Conservation (phyloP, 2,888 invertebrate species). For the Slavum lentiscoides region DNA sequence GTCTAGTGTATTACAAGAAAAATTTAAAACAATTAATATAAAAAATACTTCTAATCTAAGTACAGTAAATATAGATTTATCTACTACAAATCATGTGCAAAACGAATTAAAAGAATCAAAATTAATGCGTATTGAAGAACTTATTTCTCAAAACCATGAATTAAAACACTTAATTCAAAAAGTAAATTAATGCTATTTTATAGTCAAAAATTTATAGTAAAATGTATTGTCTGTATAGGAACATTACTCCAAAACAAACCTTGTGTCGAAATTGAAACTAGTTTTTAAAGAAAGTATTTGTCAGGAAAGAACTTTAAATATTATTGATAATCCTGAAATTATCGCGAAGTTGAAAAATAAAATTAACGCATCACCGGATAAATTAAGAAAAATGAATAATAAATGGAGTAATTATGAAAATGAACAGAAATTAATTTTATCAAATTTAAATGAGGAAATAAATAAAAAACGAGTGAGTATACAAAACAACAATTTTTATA, state of each 20-base stretch:
- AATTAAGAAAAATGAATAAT: constrained; percentile 42
- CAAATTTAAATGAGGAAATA: constrained; percentile 33
- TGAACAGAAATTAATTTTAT: constrained; percentile 42
- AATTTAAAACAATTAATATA: not conserved
- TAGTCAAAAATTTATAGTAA: not conserved
- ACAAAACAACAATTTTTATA: too few species aligned
- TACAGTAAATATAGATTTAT: not conserved
- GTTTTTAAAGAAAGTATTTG: constrained; percentile 20
- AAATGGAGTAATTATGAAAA: constrained; percentile 48
- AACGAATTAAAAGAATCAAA: constrained; percentile 17
- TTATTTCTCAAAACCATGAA: constrained; percentile 17
- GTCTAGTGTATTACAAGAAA: not conserved
- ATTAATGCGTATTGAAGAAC: constrained; percentile 10
- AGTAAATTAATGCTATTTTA: not conserved
- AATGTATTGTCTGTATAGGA: not conserved
- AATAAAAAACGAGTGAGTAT: constrained; percentile 44
- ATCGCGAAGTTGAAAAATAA: constrained; percentile 43
- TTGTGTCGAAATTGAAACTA: constrained; percentile 5
- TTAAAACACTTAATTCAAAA: constrained; percentile 7
- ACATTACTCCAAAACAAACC: constrained; percentile 6
- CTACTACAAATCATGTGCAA: not conserved
- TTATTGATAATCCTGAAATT: constrained; percentile 37
- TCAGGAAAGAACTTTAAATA: constrained; percentile 33
- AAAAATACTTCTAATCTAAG: not conserved
- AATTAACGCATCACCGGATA: constrained; percentile 35